These are phyloP conservation scores for Delia radicum DNA, from an alignment of 1,140 invertebrate species.

Conservation along the genomic window DNA sequence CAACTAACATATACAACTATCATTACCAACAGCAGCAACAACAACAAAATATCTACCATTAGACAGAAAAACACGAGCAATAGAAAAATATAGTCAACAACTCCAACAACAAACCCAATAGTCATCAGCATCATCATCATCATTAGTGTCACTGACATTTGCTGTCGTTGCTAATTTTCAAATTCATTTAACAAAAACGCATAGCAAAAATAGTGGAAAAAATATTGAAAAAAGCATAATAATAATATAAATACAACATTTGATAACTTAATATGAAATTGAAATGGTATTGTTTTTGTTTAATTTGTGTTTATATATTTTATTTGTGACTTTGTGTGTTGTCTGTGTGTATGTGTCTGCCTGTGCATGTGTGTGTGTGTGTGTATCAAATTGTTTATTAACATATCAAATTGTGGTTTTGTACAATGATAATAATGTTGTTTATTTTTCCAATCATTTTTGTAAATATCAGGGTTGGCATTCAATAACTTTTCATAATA, in stretches of 20 bases:
- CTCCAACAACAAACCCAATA: not conserved
- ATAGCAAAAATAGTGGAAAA: not conserved
- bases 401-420: conserved; percentile 20
- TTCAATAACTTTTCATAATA: too few relatives aligned
- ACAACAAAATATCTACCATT: too few relatives aligned
- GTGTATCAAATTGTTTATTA: conserved; percentile 12
- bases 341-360: not conserved
- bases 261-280: too few relatives aligned
- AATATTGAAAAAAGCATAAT: not conserved
- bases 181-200: conserved; percentile 10
- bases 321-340: not conserved
- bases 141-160: conserved; percentile 13
- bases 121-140: not conserved
- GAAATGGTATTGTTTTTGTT: too few relatives aligned
- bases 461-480: conserved; percentile 4
- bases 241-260: too few relatives aligned
- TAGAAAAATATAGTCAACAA: not conserved
- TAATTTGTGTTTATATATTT: too few relatives aligned
- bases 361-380: not conserved
- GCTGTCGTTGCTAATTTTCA: conserved; percentile 14
- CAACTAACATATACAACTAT: too few relatives aligned
- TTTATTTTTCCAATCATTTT: conserved; percentile 8
- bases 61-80: not conserved
- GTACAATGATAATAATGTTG: conserved; percentile 8
- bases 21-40: not conserved